Percentiles rank a stretch among this genome's conserved stretches.
Evolutionary conservation across 2,888 invertebrate species (phyloP).

Genomic region (Lasiommata megera): DNA sequence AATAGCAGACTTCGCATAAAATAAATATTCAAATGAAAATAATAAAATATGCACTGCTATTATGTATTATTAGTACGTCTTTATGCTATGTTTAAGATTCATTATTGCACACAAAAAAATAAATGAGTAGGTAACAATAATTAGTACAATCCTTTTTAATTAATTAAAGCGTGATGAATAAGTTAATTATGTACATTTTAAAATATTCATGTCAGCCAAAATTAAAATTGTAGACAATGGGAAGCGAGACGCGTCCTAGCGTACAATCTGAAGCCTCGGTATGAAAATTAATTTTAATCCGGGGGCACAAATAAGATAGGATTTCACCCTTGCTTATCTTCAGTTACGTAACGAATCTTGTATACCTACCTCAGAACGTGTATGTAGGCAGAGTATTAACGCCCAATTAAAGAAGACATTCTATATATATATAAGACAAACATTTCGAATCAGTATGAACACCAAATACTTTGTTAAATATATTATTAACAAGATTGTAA

Average conservation of each 20-base stretch:
- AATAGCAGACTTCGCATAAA: too few species aligned
- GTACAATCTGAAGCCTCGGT: slow-evolving; percentile 58
- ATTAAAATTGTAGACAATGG: slow-evolving; percentile 68
- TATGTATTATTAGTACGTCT: too few species aligned
- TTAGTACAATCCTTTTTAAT: slow-evolving; percentile 36
- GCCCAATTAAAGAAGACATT: not conserved
- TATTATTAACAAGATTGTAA: too few species aligned
- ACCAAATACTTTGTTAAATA: too few species aligned
- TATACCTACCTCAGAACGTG: slow-evolving; percentile 35
- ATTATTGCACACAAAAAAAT: not conserved
- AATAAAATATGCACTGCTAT: too few species aligned
- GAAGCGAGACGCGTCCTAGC: slow-evolving; percentile 46
- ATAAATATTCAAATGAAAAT: too few species aligned
- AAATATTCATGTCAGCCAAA: slow-evolving; percentile 62
- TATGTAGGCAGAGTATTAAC: not conserved
- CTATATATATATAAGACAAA: too few species aligned
- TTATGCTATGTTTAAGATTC: too few species aligned
- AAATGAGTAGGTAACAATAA: not conserved
- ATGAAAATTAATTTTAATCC: slow-evolving; percentile 77
- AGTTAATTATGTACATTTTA: slow-evolving; percentile 23
- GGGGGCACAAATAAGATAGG: slow-evolving; percentile 70
- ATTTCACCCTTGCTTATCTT: slow-evolving; percentile 71
- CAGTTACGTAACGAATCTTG: slow-evolving; percentile 49
- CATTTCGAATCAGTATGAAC: too few species aligned
- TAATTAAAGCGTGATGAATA: slow-evolving; percentile 36